These are phyloP conservation scores for Thereuonema tuberculata DNA, from an alignment of 1,140 invertebrate genomes.

Conservation along the genomic window DNA sequence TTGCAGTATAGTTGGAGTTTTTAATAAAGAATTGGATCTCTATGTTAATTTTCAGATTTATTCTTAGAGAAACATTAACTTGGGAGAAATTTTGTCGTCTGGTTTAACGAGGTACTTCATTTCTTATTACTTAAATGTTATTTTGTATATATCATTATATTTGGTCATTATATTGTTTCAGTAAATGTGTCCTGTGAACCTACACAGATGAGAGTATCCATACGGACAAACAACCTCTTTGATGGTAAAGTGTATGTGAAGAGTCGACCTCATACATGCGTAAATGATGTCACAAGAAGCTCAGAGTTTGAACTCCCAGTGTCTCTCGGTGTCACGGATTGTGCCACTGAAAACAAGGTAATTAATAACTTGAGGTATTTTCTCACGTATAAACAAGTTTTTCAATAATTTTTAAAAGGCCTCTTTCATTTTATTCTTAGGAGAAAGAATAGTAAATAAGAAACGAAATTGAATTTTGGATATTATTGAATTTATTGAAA, in stretches of 20 bases:
- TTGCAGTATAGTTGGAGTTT: no score
- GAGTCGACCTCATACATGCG: conserved; percentile 14
- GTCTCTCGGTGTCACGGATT: conserved; percentile 11
- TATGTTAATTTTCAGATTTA: no score
- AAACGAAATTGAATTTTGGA: not conserved
- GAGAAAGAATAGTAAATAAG: not conserved
- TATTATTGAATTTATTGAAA: not conserved
- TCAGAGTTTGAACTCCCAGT: conserved; percentile 15
- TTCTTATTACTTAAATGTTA: no score
- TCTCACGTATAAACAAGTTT: not conserved
- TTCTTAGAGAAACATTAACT: no score
- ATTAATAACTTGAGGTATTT: not conserved
- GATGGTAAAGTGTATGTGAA: conserved; percentile 18
- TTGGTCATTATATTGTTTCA: not conserved
- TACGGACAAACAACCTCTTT: conserved; percentile 14
- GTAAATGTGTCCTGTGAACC: conserved; percentile 16
- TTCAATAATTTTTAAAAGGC: not conserved
- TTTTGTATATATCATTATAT: no score
- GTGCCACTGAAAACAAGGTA: conserved; percentile 10
- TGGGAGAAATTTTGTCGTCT: no score
- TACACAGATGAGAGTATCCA: conserved; percentile 13
- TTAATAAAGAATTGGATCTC: no score
- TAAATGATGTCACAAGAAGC: conserved; percentile 12
- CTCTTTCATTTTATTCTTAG: not conserved
- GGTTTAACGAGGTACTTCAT: no score